Evolutionary conservation across 1,140 invertebrate genomes (phyloP).

Genomic region (Tribolium castaneum): DNA sequence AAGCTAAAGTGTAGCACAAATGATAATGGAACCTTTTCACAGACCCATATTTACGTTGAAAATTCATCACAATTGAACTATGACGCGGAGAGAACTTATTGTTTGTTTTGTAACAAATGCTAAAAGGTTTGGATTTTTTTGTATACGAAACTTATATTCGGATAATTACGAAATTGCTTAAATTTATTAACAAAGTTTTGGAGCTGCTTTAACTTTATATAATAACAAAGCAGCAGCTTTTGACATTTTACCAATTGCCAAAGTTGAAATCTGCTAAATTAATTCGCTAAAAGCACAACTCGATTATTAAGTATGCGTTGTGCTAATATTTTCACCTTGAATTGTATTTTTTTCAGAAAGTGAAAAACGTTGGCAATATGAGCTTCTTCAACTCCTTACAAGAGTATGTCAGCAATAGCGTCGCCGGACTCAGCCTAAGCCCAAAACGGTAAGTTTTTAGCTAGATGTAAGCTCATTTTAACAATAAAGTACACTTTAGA

Average conservation of each 20-base stretch:
- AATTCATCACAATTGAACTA: not conserved
- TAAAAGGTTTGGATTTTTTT: too few relatives aligned
- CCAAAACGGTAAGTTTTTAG: slow-evolving; percentile 71
- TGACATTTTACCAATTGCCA: not conserved
- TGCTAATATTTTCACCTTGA: not conserved
- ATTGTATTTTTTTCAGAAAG: slow-evolving; percentile 8
- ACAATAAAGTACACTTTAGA: not conserved
- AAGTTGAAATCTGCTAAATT: not conserved
- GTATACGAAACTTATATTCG: too few relatives aligned
- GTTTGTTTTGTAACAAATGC: too few relatives aligned
- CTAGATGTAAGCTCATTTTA: not conserved
- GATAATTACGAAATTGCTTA: not conserved
- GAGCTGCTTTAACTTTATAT: not conserved
- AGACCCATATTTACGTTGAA: not conserved
- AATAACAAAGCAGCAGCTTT: not conserved
- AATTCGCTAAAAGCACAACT: not conserved
- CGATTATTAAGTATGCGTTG: too few relatives aligned
- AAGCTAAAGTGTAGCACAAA: not conserved
- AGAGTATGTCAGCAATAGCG: slow-evolving; percentile 80
- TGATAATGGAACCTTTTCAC: too few relatives aligned
- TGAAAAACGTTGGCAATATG: slow-evolving; percentile 67
- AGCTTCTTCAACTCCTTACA: slow-evolving; percentile 86
- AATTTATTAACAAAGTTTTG: not conserved
- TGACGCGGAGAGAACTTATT: too few relatives aligned
- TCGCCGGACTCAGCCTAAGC: slow-evolving; percentile 80